These are phyloP conservation scores for Notiomystis cincta DNA, from an alignment of 2,113 vertebrate species.

Conservation along the genomic window DNA sequence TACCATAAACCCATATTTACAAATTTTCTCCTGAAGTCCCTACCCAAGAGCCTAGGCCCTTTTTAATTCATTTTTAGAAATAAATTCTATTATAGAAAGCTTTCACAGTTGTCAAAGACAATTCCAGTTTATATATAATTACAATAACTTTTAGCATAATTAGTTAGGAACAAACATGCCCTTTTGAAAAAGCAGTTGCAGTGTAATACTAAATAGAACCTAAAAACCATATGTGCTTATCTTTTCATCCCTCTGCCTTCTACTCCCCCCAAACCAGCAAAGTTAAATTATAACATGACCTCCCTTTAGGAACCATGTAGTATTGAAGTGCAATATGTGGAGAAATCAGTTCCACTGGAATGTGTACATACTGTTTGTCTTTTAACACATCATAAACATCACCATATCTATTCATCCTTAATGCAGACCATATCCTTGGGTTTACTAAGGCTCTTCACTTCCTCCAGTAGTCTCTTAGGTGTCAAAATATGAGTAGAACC, in stretches of 20 bases:
- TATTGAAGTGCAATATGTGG: background rate
- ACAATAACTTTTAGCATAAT: background rate
- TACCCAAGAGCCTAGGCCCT: background rate
- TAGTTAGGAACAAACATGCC: background rate
- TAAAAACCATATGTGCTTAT: background rate
- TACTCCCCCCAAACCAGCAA: constrained; percentile 28
- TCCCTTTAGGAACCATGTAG: background rate
- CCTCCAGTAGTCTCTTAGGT: constrained; percentile 85
- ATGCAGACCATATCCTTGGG: constrained; percentile 79
- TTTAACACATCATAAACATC: background rate
- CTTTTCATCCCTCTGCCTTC: background rate
- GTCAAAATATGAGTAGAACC: constrained; percentile 94
- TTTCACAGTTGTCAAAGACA: constrained; percentile 23
- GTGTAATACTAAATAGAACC: background rate
- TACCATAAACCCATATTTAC: constrained; percentile 50
- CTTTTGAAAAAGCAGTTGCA: constrained; percentile 30
- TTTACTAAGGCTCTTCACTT: constrained; percentile 89
- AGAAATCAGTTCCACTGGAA: constrained; percentile 27
- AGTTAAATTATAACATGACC: constrained; percentile 43
- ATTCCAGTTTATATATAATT: constrained; percentile 8
- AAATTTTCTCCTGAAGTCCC: constrained; percentile 30
- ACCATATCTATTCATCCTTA: constrained; percentile 74
- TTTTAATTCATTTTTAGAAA: constrained; percentile 34
- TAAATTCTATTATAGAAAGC: background rate
- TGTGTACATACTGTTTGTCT: constrained; percentile 50